A percentile compares a stretch with the other conserved stretches of the same genome.
Evolutionary conservation across 2,888 invertebrate genomes (phyloP).

Genomic region (Andrena camellia): DNA sequence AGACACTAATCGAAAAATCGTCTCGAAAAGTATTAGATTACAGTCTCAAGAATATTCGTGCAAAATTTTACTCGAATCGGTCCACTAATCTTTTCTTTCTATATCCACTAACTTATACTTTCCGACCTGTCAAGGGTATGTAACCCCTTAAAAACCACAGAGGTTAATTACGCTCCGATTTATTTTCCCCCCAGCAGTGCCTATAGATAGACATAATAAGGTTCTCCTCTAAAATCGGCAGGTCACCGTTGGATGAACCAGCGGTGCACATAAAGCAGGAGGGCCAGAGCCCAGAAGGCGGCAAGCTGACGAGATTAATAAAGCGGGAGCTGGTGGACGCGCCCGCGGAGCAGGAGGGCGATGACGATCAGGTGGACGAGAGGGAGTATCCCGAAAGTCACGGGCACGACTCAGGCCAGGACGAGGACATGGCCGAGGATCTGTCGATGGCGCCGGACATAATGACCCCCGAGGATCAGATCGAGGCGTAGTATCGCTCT

Average conservation of each 20-base stretch:
- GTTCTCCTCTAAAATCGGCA: slow-evolving; percentile 57
- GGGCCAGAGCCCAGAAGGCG: slow-evolving; percentile 83
- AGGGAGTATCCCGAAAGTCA: slow-evolving; percentile 82
- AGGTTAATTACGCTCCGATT: too few species aligned
- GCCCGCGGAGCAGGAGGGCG: slow-evolving; percentile 78
- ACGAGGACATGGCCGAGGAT: slow-evolving; percentile 83
- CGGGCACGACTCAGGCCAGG: slow-evolving; percentile 82
- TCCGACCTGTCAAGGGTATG: too few species aligned
- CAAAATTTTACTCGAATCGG: too few species aligned
- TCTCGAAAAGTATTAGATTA: too few species aligned
- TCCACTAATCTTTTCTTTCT: too few species aligned
- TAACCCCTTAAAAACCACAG: too few species aligned
- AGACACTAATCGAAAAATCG: too few species aligned
- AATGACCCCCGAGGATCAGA: slow-evolving; percentile 83
- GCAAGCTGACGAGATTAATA: slow-evolving; percentile 84
- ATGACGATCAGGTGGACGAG: slow-evolving; percentile 80
- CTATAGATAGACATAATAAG: neutral
- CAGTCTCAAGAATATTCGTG: too few species aligned
- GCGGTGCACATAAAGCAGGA: slow-evolving; percentile 82
- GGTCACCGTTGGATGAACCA: slow-evolving; percentile 84
- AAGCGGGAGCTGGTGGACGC: slow-evolving; percentile 83
- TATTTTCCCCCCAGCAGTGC: too few species aligned
- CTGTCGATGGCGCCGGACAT: slow-evolving; percentile 84
- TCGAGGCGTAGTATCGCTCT: slow-evolving; percentile 82
- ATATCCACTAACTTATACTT: too few species aligned